Base-by-base conservation (phyloP, 2,113 vertebrate species). In the Semicossyphus pulcher region DNA sequence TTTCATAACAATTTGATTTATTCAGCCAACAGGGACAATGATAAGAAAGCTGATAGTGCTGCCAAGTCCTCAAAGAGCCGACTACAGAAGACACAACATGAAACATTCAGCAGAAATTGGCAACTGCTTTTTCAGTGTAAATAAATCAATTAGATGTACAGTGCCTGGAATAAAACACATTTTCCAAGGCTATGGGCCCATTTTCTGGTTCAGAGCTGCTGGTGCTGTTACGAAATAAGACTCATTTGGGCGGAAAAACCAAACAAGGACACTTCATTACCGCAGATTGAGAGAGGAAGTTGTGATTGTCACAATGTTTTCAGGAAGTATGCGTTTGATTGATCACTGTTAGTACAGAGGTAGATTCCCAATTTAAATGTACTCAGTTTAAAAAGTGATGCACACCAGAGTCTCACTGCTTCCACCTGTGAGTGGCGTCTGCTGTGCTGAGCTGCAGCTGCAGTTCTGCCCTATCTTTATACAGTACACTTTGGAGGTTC, bases 111-210 rank as follows among this genome's bases (percentile, higher is more conserved):
- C 71, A 67, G 67, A 74, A 84, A 83, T 78, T 89, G 88, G 86
- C 88, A 83, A 67, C 70, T 63, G 72, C 44, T 73, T 78, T 84
- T 72, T 76, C 64, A 60, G 72, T 78, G 80, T 79, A 83, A 88
- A 85, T 86, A 86, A 86, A 90, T 90, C 86, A 90, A 87, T 88
- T 84, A 86, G 74, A 83, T 69, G 36, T 77, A 88, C 80, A 75
- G 86, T 61, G 79, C 76, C 82, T 78, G 52, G 71, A 72, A 87
- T 80, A 79, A 84, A 85, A 80, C 61, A 60, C 58, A 80, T 89
- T 82, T 88, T 89, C 84, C 76, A 71, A 82, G 81, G 80, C 80
- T 53, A 36, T 73, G 84, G 63, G 73, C 82, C 53, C 82, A 77
- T 91, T 89, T 81, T 86, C 81, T 88, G 78, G 84, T 85, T 89